These are phyloP conservation scores for Furcula furcula DNA, from an alignment of 2,888 invertebrate genomes.

Conservation along the genomic window DNA sequence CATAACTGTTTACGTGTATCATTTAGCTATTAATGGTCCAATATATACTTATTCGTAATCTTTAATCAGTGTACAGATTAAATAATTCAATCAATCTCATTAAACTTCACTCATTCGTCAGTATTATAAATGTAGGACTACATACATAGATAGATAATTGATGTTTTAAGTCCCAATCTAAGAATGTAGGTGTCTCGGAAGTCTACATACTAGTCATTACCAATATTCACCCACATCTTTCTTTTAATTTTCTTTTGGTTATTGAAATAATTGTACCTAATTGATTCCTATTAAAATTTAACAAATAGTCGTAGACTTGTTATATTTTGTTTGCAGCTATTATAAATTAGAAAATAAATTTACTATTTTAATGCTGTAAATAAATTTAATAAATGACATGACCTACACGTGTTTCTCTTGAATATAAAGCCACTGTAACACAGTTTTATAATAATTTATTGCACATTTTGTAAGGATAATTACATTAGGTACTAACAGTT, in stretches of 20 bases:
- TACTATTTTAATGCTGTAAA: slow-evolving; percentile 54
- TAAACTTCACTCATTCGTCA: slow-evolving; percentile 31
- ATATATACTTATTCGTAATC: slow-evolving; percentile 23
- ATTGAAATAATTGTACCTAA: slow-evolving; percentile 9
- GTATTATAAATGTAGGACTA: slow-evolving; percentile 41
- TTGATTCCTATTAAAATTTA: slow-evolving; percentile 16
- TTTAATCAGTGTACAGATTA: slow-evolving; percentile 18
- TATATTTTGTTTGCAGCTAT: slow-evolving; percentile 19
- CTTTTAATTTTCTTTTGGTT: slow-evolving; percentile 16
- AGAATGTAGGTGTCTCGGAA: slow-evolving; percentile 44
- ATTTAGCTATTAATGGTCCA: slow-evolving; percentile 49
- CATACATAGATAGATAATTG: slow-evolving; percentile 37
- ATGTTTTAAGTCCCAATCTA: slow-evolving; percentile 63
- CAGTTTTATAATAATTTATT: slow-evolving; percentile 52
- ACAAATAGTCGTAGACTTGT: too few relatives aligned
- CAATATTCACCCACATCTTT: neutral
- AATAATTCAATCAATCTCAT: slow-evolving; percentile 29
- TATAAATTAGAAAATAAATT: slow-evolving; percentile 24
- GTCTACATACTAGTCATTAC: slow-evolving; percentile 1
- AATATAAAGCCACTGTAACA: slow-evolving; percentile 16
- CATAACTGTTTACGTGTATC: slow-evolving; percentile 19
- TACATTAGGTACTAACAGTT: slow-evolving; percentile 16
- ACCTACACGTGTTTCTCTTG: slow-evolving; percentile 33
- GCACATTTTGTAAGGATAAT: slow-evolving; percentile 36
- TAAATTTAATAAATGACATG: slow-evolving; percentile 49